Base-by-base conservation (phyloP, 2,113 vertebrate genomes). In the Syngnathus scovelli region DNA sequence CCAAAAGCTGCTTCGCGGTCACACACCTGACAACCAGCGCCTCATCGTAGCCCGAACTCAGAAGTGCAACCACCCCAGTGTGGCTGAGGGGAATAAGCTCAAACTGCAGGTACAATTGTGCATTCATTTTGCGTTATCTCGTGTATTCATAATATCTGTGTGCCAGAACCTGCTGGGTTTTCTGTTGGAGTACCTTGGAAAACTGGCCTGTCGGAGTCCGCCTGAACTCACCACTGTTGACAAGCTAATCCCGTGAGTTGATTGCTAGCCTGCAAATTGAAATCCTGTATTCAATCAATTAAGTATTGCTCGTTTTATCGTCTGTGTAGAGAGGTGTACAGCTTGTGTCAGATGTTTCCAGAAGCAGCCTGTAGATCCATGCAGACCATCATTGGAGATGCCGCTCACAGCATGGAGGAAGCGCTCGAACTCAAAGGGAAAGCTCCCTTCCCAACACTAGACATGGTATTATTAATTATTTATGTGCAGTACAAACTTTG, bases 281-380 rank as follows among this genome's bases (percentile, higher is more conserved):
- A 55, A 72, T 36, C 16, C 67, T 21, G 38, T 9, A 0, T 44
- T 2, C 15, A 56, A 0, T 1, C 33, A 27, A 49, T 6, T 5
- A 11, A 41, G 16, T 0, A 0, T 23, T 1, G 15, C 43, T 68
- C n/a, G 16, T 61, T 59, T 10, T 46, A 0, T 64, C 18, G 1
- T 68, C 7, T 48, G 13, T 61, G 56, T 73, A 99, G 96, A 72
- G 93, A 92, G 61, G 59, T 99, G 61, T 94, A 94, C 71, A 74
- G 73, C 23, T 86, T 98, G 51, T 95, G 94, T 79, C 96, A 99
- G 88, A 90, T 95, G 90, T 99, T 96, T 83, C 95, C 96, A 5
- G 91, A 91, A 4, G 85, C 89, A 0, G 92, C 94, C 4, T 91
- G 92, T 67, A 78, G 85, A 21, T 79, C 87, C 9, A 23, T 96